Evolutionary conservation across 1,140 invertebrate species (phyloP).

Genomic region (Teleogryllus occipitalis): DNA sequence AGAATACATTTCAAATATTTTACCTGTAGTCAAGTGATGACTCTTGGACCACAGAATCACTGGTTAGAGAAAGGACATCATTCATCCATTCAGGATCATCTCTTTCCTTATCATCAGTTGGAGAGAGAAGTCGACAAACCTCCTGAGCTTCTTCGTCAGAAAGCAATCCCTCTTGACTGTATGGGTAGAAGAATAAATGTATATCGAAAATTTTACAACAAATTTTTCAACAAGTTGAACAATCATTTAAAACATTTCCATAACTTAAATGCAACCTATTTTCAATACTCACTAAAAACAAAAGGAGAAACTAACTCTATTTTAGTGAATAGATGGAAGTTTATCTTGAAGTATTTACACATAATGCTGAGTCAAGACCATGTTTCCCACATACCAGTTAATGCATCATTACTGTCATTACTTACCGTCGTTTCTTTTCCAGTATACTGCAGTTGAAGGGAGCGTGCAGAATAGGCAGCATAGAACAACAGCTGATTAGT

Average conservation of each 20-base stretch:
- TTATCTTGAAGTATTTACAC: too few species aligned
- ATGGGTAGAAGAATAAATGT: constrained; percentile 23
- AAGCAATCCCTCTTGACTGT: constrained; percentile 64
- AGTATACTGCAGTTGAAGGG: constrained; percentile 48
- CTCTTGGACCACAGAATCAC: constrained; percentile 40
- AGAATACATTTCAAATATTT: neutral
- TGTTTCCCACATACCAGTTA: neutral
- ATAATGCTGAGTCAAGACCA: too few species aligned
- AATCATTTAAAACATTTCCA: neutral
- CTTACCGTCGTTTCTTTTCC: constrained; percentile 72
- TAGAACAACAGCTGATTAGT: constrained; percentile 18
- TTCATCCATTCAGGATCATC: constrained; percentile 47
- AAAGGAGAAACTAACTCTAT: too few species aligned
- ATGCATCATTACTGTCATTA: constrained; percentile 27
- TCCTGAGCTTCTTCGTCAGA: constrained; percentile 81
- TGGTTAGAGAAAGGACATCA: constrained; percentile 45
- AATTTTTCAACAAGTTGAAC: neutral
- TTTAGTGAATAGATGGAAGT: too few species aligned
- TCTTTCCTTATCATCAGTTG: constrained; percentile 35
- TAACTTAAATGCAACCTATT: neutral
- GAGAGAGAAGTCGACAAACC: constrained; percentile 66
- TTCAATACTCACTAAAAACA: too few species aligned
- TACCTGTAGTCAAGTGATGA: constrained; percentile 42
- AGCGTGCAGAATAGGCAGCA: constrained; percentile 18
- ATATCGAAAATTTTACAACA: neutral